These are phyloP conservation scores for Girardinichthys multiradiatus DNA, from an alignment of 2,113 vertebrate species.

Conservation along the genomic window DNA sequence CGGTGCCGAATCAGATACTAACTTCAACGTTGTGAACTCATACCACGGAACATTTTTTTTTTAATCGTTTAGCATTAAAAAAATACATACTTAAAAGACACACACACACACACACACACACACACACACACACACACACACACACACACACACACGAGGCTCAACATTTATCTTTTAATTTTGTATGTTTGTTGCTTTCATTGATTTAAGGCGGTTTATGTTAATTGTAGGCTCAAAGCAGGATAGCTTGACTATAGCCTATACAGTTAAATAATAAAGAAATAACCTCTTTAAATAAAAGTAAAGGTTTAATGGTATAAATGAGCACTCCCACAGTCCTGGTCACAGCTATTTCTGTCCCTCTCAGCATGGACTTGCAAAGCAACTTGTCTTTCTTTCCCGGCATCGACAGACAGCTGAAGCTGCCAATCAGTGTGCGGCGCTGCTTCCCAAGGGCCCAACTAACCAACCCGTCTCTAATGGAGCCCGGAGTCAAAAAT, in stretches of 20 bases:
- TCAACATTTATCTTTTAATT: too few relatives aligned
- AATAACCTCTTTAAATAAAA: neutral
- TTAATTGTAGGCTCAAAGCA: neutral
- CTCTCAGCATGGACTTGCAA: slow-evolving; percentile 38
- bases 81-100: too few relatives aligned
- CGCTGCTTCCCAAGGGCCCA: slow-evolving; percentile 44
- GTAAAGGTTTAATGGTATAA: neutral
- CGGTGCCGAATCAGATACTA: too few relatives aligned
- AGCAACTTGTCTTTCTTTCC: slow-evolving; percentile 29
- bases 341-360: slow-evolving; percentile 67
- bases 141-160: too few relatives aligned
- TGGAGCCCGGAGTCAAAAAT: slow-evolving; percentile 72
- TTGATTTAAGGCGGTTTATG: too few relatives aligned
- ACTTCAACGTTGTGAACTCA: too few relatives aligned
- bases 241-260: too few relatives aligned
- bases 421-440: slow-evolving; percentile 73
- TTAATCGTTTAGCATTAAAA: too few relatives aligned
- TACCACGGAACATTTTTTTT: too few relatives aligned
- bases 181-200: too few relatives aligned
- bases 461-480: slow-evolving; percentile 68
- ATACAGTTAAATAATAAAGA: neutral
- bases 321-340: slow-evolving; percentile 16
- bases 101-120: too few relatives aligned
- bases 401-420: slow-evolving; percentile 72
- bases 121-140: too few relatives aligned